These are phyloP conservation scores for Drosophila mimetica DNA, from an alignment of 2,888 invertebrate genomes.

Conservation along the genomic window DNA sequence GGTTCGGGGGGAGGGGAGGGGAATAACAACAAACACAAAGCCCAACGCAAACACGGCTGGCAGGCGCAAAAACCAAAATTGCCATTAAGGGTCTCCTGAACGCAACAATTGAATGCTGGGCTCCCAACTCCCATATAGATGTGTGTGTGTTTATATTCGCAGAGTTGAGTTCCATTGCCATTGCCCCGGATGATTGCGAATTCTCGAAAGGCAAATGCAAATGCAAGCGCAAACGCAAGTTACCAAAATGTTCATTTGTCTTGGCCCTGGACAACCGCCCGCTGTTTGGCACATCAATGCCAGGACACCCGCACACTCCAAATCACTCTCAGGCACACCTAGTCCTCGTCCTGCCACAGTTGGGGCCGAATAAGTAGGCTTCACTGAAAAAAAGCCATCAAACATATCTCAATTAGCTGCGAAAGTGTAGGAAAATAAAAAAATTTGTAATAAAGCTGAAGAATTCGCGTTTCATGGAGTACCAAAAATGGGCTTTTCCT, in stretches of 20 bases:
- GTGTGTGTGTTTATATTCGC: neutral
- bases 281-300: conserved; percentile 57
- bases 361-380: neutral
- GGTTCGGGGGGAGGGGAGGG: neutral
- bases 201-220: conserved; percentile 51
- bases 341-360: conserved; percentile 1
- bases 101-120: conserved; percentile 34
- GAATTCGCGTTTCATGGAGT: too few relatives aligned
- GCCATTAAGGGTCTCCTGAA: conserved; percentile 39
- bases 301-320: conserved; percentile 37
- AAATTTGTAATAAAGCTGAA: too few relatives aligned
- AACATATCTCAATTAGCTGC: too few relatives aligned
- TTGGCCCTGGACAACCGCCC: conserved; percentile 42
- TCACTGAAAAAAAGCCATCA: too few relatives aligned
- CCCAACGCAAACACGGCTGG: neutral
- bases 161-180: neutral
- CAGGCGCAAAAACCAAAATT: conserved; percentile 33
- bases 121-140: conserved; percentile 2
- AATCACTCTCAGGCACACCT: conserved; percentile 4
- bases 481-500: too few relatives aligned
- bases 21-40: conserved; percentile 28
- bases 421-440: too few relatives aligned
- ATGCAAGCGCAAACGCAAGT: conserved; percentile 68
- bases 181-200: conserved; percentile 23
- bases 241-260: conserved; percentile 65